Evolutionary conservation across 2,888 invertebrate genomes (phyloP), one percentile per base, ranked within the genome.

Genomic region (Arge pagana): DNA sequence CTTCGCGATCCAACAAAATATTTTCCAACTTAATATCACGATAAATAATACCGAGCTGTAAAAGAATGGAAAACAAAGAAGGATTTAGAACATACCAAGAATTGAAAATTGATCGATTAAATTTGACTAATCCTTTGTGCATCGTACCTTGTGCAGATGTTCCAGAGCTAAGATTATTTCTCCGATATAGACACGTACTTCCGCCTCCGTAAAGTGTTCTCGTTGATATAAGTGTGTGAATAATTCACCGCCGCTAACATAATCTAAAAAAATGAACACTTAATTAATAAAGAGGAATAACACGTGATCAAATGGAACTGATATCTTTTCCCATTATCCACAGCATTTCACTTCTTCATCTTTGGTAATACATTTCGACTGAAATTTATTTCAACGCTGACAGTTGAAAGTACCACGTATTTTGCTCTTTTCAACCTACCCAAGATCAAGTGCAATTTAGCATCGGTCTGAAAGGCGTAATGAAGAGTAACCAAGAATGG

Each of bases 391-490:
- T n/a, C n/a, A n/a, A n/a, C n/a, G n/a, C n/a, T n/a, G n/a, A n/a
- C n/a, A n/a, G n/a, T n/a, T n/a, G n/a, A n/a, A n/a, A n/a, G n/a
- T n/a, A n/a, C n/a, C n/a, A n/a, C n/a, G n/a, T n/a, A n/a, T n/a
- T n/a, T n/a, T n/a, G n/a, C n/a, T n/a, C n/a, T n/a, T n/a, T 37
- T 21, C 7, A 16, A n/a, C 87, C 86, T 79, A 96, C 97, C 96
- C 73, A 98, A 85, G 65, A 98, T 95, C 64, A 98, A 87, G 80
- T 97, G 96, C 61, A 98, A 84, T 80, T 96, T 97, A 48, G 95
- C 89, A 70, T 96, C 93, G 6, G 96, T 96, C 80, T 98, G 97
- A 83, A 98, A 98, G 74, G 98, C 98, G 79, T 98, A 98, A 79
- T 96, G 95, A 61, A 98, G 84, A 30, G 95, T 96, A 66, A 97